Base-by-base conservation (phyloP, 2,113 vertebrate species). In the Siniperca knerii region DNA sequence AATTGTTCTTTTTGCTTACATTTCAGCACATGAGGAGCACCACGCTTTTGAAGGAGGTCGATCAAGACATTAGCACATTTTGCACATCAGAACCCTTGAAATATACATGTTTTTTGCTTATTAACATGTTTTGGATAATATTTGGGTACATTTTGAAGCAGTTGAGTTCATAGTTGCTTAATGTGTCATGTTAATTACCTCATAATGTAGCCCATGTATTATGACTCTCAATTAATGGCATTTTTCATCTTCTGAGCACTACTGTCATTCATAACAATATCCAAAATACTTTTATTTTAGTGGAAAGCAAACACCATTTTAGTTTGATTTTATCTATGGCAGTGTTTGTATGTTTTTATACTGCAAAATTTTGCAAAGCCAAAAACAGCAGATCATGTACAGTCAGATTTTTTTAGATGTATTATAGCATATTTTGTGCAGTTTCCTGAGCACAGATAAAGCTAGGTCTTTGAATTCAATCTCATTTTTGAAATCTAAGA, bases 11-110 rank as follows among this genome's bases (percentile, higher is more conserved):
- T 75, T 72, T 75, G 84, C 83, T 94, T 83, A 48, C 92, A 62
- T 95, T 95, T 87, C 94, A 99, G 98, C 98, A 76, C 98, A 99
- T 66, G 96, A 97, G 96, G 97, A 99, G 84, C 98, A 99, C 90
- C 97, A 96, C 68, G 98, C 98, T 87, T 99, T 99, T 93, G 98
- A 99, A 97, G 97, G 98, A 89, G 97, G 96, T 57, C 94, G 93
- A 91, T 95, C 96, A 90, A 96, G 96, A 92, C 96, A 96, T 93
- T 97, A 97, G 96, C 91, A 84, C 75, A 76, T 87, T 93, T 90
- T 94, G 92, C 90, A 94, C 94, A 93, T 92, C 88, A 57, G 18
- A 75, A 40, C 65, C 35, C 46, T 87, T 42, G 42, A 78, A 21
- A 73, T 77, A 52, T 44, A 55, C 29, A 23, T 55, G 13, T 82